Evolutionary conservation across 2,797 vertebrate genomes (phyloP).

Genomic region (Cossypha caffra): DNA sequence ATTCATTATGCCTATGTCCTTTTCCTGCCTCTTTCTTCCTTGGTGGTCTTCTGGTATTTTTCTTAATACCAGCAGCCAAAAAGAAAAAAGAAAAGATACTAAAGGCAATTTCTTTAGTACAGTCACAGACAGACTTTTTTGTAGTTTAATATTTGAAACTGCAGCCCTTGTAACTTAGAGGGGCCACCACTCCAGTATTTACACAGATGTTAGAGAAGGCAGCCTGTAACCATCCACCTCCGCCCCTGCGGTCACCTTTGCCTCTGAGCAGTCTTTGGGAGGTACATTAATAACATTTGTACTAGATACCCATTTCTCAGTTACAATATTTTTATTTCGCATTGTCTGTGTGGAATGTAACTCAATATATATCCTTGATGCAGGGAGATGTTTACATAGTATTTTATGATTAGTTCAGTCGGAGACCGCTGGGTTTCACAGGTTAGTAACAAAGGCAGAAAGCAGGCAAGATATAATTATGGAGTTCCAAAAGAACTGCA

Average conservation of each 20-base stretch:
- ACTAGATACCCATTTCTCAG: constrained; percentile 75
- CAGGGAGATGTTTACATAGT: constrained; percentile 72
- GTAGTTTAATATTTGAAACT: constrained; percentile 77
- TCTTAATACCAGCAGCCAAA: constrained; percentile 67
- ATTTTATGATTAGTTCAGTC: constrained; percentile 73
- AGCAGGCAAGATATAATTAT: background rate
- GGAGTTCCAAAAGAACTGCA: background rate
- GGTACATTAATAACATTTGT: constrained; percentile 79
- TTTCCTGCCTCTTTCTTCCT: constrained; percentile 72
- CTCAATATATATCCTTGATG: constrained; percentile 67
- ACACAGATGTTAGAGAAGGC: constrained; percentile 81
- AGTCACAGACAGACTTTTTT: constrained; percentile 74
- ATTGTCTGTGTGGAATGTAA: constrained; percentile 78
- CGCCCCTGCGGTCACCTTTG: constrained; percentile 79
- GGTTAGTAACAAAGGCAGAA: constrained; percentile 37
- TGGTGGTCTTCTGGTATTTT: constrained; percentile 79
- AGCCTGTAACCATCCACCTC: constrained; percentile 77
- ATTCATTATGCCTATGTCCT: constrained; percentile 72
- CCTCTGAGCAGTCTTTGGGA: constrained; percentile 81
- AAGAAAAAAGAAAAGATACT: constrained; percentile 53
- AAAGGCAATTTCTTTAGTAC: constrained; percentile 61
- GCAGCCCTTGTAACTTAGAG: constrained; percentile 69
- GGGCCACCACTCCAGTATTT: constrained; percentile 76
- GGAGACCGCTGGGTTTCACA: constrained; percentile 54
- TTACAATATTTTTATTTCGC: constrained; percentile 77